Evolutionary conservation across 1,140 invertebrate genomes (phyloP).

Genomic region (Drosophila ironensis): DNA sequence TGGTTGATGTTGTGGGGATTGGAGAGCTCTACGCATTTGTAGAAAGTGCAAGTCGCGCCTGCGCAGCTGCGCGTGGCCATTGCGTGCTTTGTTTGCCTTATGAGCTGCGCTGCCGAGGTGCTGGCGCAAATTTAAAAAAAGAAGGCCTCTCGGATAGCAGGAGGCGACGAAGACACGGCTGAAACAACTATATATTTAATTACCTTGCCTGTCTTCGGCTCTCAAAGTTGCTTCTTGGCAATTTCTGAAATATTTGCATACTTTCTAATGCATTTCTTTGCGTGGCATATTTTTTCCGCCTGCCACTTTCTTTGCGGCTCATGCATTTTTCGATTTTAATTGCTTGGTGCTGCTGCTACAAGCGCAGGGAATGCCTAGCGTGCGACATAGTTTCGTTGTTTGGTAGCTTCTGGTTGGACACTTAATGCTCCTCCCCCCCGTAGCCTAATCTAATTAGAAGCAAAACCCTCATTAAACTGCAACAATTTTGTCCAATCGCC

Average conservation of each 20-base stretch:
- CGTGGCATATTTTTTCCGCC: conserved; percentile 58
- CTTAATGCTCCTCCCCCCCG: not conserved
- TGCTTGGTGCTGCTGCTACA: conserved; percentile 13
- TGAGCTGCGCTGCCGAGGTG: conserved; percentile 25
- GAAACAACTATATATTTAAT: conserved; percentile 61
- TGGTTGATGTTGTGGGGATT: not conserved
- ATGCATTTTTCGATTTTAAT: conserved; percentile 68
- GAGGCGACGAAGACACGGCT: conserved; percentile 20
- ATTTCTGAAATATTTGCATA: conserved; percentile 75
- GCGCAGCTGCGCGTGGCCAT: conserved; percentile 72
- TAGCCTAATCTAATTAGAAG: conserved; percentile 75
- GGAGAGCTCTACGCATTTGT: conserved; percentile 64
- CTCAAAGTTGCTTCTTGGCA: conserved; percentile 30
- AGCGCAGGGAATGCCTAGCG: conserved; percentile 41
- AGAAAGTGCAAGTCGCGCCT: conserved; percentile 76
- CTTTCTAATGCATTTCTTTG: conserved; percentile 69
- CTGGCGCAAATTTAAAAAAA: no score
- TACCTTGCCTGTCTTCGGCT: conserved; percentile 38
- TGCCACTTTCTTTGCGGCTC: conserved; percentile 49
- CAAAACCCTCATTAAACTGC: conserved; percentile 58
- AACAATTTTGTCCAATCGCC: conserved; percentile 40
- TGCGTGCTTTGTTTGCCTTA: conserved; percentile 75
- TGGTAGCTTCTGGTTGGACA: conserved; percentile 26
- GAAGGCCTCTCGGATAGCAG: no score
- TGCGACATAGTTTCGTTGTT: conserved; percentile 71